These are phyloP conservation scores for Pyrochroa serraticornis DNA, from an alignment of 2,888 invertebrate species.

Conservation along the genomic window DNA sequence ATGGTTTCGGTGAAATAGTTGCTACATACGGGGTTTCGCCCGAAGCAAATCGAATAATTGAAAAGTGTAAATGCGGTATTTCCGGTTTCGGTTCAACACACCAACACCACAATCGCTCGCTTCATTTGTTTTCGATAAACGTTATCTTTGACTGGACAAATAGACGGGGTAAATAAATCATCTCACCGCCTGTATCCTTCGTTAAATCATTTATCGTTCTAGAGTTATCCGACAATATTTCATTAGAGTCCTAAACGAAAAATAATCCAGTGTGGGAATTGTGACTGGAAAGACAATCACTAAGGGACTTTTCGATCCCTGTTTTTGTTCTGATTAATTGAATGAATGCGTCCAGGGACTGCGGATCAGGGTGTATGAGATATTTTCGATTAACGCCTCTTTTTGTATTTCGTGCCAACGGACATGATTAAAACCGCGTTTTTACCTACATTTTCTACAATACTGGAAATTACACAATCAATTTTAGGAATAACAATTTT, in stretches of 20 bases:
- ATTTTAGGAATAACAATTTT: too few relatives aligned
- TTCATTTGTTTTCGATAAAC: background rate
- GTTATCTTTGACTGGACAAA: background rate
- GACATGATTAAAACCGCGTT: conserved; percentile 15
- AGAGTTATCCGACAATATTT: conserved; percentile 41
- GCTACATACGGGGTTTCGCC: too few relatives aligned
- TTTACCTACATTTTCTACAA: background rate
- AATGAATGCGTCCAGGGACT: conserved; percentile 36
- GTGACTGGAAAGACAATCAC: conserved; percentile 45
- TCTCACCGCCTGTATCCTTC: conserved; percentile 9
- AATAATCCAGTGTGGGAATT: conserved; percentile 46
- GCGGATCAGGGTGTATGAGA: conserved; percentile 31
- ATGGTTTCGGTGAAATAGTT: background rate
- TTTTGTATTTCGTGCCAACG: conserved; percentile 12
- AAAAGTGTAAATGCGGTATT: background rate
- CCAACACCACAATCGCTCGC: background rate
- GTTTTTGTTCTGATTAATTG: conserved; percentile 42
- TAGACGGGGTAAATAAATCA: conserved; percentile 5
- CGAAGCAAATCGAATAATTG: too few relatives aligned
- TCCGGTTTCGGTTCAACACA: background rate
- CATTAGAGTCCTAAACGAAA: conserved; percentile 44
- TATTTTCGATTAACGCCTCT: conserved; percentile 26
- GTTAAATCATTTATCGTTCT: conserved; percentile 39
- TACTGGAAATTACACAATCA: too few relatives aligned
- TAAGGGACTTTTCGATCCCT: conserved; percentile 36